Evolutionary conservation across 2,113 vertebrate species (phyloP).

Genomic region (Paradoxurus hermaphroditus): DNA sequence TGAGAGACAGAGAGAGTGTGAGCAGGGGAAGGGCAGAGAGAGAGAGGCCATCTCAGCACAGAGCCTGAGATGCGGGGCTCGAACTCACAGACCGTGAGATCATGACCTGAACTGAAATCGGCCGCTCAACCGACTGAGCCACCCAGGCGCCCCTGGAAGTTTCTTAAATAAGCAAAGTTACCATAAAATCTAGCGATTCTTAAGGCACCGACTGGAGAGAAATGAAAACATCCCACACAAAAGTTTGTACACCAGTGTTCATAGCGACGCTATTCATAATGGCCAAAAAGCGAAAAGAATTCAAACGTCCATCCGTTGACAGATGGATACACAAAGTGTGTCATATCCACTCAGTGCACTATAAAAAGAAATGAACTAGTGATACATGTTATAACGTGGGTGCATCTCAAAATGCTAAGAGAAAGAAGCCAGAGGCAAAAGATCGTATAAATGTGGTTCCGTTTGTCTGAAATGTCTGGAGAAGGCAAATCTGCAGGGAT

Average conservation of each 20-base stretch:
- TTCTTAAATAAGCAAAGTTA: slow-evolving; percentile 18
- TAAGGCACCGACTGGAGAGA: neutral
- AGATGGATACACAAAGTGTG: neutral
- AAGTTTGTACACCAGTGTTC: neutral
- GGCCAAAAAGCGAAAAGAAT: neutral
- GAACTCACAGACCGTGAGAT: no score
- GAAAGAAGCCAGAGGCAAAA: slow-evolving; percentile 26
- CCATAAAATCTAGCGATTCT: neutral
- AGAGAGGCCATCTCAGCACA: no score
- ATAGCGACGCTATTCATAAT: neutral
- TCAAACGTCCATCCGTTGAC: neutral
- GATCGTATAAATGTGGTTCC: neutral
- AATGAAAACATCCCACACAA: neutral
- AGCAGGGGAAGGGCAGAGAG: no score
- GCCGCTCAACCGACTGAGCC: no score
- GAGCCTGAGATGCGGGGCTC: no score
- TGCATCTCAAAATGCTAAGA: neutral
- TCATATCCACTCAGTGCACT: neutral
- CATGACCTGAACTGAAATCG: no score
- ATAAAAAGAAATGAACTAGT: neutral
- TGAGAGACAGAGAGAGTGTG: no score
- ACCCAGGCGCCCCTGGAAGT: no score
- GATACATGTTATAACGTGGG: neutral
- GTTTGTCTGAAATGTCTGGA: neutral
- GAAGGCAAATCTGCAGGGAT: neutral